Base-by-base conservation (phyloP, 1,140 invertebrate species). In the Drosophila ironensis region DNA sequence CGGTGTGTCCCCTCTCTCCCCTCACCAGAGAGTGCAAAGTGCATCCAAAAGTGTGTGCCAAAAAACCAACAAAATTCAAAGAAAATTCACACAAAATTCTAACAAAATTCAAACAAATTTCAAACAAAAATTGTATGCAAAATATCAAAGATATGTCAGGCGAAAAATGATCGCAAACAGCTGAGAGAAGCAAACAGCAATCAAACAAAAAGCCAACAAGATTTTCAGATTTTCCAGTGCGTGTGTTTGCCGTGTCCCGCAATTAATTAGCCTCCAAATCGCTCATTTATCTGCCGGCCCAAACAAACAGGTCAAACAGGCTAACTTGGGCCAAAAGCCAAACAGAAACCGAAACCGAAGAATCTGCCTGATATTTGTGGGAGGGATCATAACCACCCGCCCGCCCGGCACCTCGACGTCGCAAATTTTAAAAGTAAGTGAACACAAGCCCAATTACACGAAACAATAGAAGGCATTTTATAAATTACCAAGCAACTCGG, bases 241-340 rank as follows among this genome's bases (percentile, higher is more conserved):
- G 28, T 28, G 46, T 68, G 30, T 11, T 33, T 41, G 25, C 35
- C 9, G 2, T 35, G 56, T 19, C 35, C 19, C 40, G 56, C 64
- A 80, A 80, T 80, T 80, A 80, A 80, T 80, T 80, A 71, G 64
- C 70, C 57, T 71, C 64, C 37, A 41, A 86, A 86, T 78, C 70
- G 73, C 54, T 66, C 59, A 59, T 67, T 78, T 73, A 67, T 48
- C 59, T 70, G 40, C 16, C 12, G 17, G 27, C 60, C 74, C 42
- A 61, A 78, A 38, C 44, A 72, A 78, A 69, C 47, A 46, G 22
- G 42, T 51, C n/a, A n/a, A n/a, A n/a, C n/a, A n/a, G n/a, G n/a
- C n/a, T n/a, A 50, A 53, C 25, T 8, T 33, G 30, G 30, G 30
- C 61, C 27, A 67, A 35, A 11, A 41, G 22, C n/a, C n/a, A 24